Evolutionary conservation across 2,797 vertebrate genomes (phyloP), one percentile per base, ranked within the genome.

Genomic region (Bradypus variegatus): DNA sequence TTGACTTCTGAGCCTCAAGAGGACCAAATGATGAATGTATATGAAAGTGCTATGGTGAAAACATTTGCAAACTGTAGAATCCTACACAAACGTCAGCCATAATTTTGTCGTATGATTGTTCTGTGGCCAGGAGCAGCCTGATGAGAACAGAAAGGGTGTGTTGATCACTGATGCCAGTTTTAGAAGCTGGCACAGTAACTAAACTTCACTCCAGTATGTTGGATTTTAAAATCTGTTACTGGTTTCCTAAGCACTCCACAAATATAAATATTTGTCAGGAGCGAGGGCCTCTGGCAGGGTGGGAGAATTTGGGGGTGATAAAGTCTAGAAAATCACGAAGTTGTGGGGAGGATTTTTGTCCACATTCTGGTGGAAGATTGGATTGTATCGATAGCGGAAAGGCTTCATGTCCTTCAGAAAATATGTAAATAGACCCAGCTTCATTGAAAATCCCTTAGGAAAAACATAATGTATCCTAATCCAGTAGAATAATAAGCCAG

Each of bases 231-330:
- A 89, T 84, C 86, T 88, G 67, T 78, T 45, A 12, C 67, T 93
- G 65, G 41, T 80, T 83, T 95, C 88, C 82, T 75, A 55, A 94
- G 81, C 36, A 16, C 16, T 69, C 55, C 8, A 1, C 93, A 84
- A 82, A 50, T 94, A 73, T 95, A 77, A 86, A 85, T 93, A 94
- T 87, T 94, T 77, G 89, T 81, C 31, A 64, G 50, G 75, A 58
- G 38, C 25, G 76, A 75, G 70, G 21, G 65, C 67, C 64, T 86
- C 76, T 91, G 65, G 27, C 70, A 89, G 38, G 31, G 58, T 27
- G 5, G 36, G 70, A 88, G 41, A 91, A 38, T 8, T 48, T 86
- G 62, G 19, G 38, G 21, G 25, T 90, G 38, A 79, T 79, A 93
- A 86, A 94, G 33, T 41, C 5, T 65, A 86, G 88, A 90, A 83